A percentile compares a stretch with the other conserved stretches of the same genome.
These are phyloP conservation scores for Sylvia atricapilla DNA, from an alignment of 2,113 vertebrate species.

Conservation along the genomic window DNA sequence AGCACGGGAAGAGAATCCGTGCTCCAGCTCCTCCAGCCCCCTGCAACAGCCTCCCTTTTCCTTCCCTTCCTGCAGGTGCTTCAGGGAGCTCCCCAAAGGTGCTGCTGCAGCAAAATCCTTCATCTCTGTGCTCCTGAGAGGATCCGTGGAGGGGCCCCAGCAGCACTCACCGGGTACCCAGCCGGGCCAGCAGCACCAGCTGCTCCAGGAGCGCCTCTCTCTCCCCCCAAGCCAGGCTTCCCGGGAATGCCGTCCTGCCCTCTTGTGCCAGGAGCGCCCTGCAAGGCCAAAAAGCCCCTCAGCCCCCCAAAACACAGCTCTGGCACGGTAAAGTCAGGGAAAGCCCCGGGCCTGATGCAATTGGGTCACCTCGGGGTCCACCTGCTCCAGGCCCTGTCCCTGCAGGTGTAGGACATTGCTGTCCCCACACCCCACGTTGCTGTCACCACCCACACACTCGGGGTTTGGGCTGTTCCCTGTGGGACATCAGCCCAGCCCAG, in stretches of 20 bases:
- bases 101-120: not conserved
- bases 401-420: not conserved
- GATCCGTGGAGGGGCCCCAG: rapidly evolving
- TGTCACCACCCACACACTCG: not conserved
- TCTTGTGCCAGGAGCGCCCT: constrained; percentile 77
- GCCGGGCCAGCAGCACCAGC: constrained; percentile 67
- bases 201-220: constrained; percentile 67
- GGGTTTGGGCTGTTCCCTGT: not conserved
- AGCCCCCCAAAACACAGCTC: not conserved
- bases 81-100: not conserved
- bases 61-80: not conserved
- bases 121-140: not conserved
- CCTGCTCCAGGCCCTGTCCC: not conserved
- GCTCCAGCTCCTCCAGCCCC: not conserved
- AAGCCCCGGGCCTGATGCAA: rapidly evolving
- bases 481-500: not conserved
- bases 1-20: rapidly evolving
- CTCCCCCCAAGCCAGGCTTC: constrained; percentile 77
- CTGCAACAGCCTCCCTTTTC: not conserved
- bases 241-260: constrained; percentile 73
- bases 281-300: not conserved
- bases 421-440: not conserved
- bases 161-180: constrained; percentile 81
- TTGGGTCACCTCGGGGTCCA: rapidly evolving
- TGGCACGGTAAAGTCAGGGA: not conserved